Base-by-base conservation (phyloP, 2,113 vertebrate genomes). In the Hydrolagus affinis region DNA sequence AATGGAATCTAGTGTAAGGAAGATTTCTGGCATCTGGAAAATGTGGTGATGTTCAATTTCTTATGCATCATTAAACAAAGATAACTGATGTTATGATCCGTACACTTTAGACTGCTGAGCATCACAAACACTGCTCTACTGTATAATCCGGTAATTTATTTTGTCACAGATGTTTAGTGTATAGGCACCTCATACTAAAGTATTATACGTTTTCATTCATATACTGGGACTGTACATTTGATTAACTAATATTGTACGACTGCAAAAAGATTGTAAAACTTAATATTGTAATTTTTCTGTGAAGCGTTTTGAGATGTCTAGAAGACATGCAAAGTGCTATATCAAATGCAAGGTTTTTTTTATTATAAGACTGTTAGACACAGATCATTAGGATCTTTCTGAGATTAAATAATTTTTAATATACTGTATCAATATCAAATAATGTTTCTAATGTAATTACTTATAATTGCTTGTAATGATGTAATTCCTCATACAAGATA, bases 21-120 rank as follows among this genome's bases (percentile, higher is more conserved):
- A 83, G 78, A 83, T 83, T 62, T 83, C 57, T 83, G 78, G 60
- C 78, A 83, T 83, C 78, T 83, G 78, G 78, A 83, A 83, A 83
- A 44, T 44, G 44, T 44, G 6, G 44, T 66, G 60, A 83, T 83
- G 60, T 66, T 59, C 66, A 66, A 62, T 32, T 64, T 83, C 66
- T 83, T 28, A 83, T 66, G 62, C 62, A 30, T 17, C 9, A 64
- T 83, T 64, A 66, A 80, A 83, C 78, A 83, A 83, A 83, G 78
- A 83, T 66, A 83, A 83, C 78, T 80, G 59, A 83, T 66, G 64
- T 83, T 83, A 83, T 83, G 32, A 83, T 30, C 60, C 64, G 60
- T 83, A 66, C 78, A 30, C 78, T 44, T 44, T 44, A 6, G 44
- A 44, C 44, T 44, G 44, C 44, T 44, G 78, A 9, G 72, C 14